Percentiles rank a stretch among this genome's conserved stretches.
Conservation (phyloP, 1,140 invertebrate species). For the Pararge aegeria region DNA sequence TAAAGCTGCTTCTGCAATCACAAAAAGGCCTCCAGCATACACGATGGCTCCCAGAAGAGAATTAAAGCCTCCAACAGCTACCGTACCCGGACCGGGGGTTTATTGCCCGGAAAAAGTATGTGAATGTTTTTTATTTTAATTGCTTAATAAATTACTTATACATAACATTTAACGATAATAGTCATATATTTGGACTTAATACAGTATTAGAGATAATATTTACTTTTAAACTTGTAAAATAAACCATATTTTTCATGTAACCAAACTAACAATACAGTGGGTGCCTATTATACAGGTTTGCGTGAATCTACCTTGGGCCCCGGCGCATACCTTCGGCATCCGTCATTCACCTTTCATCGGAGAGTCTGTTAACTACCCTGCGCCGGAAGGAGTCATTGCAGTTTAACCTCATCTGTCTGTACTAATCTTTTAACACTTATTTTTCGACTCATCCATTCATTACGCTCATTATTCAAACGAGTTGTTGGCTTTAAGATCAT, state of each 20-base stretch:
- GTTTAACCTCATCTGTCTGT: slow-evolving; percentile 53
- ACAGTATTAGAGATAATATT: too few species aligned
- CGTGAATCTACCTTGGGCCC: slow-evolving; percentile 77
- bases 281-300: slow-evolving; percentile 56
- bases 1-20: slow-evolving; percentile 51
- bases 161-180: too few species aligned
- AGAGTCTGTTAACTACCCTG: slow-evolving; percentile 52
- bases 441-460: slow-evolving; percentile 2
- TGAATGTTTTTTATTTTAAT: not conserved
- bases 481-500: too few species aligned
- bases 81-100: slow-evolving; percentile 80
- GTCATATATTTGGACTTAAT: too few species aligned
- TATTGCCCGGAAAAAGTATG: slow-evolving; percentile 82
- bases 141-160: not conserved
- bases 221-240: too few species aligned
- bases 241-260: slow-evolving; percentile 1
- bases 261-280: slow-evolving; percentile 1
- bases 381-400: slow-evolving; percentile 61
- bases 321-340: slow-evolving; percentile 88
- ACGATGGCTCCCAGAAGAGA: slow-evolving; percentile 74
- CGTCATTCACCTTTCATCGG: slow-evolving; percentile 86
- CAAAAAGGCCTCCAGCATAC: slow-evolving; percentile 66
- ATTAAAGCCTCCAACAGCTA: slow-evolving; percentile 47
- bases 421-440: slow-evolving; percentile 38
- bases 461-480: not conserved